Evolutionary conservation across 2,797 vertebrate genomes (phyloP), one percentile per base, ranked within the genome.

Genomic region (Vipera ursinii): DNA sequence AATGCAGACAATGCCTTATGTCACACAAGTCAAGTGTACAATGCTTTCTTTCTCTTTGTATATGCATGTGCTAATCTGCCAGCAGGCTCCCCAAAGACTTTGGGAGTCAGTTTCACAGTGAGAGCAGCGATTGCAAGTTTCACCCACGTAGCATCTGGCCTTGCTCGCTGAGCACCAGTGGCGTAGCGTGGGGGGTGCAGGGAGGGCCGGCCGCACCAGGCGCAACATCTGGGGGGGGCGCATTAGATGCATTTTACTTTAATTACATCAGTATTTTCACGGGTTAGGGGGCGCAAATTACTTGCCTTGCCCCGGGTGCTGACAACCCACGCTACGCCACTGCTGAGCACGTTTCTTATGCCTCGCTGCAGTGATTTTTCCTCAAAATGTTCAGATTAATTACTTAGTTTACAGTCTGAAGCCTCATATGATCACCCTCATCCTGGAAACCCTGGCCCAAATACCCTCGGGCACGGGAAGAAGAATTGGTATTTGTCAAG

Each of bases 1-100:
- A 44, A 28, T 0, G 93, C 96, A 32, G 53, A 87, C 93, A 12
- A 94, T 89, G 51, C 96, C 94, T 96, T 95, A 95, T 94, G 94
- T 95, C 88, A 87, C 60, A 86, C 59, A 93, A 73, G 92, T 92
- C 94, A 94, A 92, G 93, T 95, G 28, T 38, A 15, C 56, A 57
- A 56, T 82, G 85, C 38, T 55, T 26, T 59, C n/a, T 65, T 51
- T 56, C 13, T 24, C n/a, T 55, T 2, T 22, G 28, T 85, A 22
- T 63, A 6, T 51, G 6, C 17, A 60, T 14, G 12, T 56, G 44
- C 15, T 56, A 59, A 92, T 10, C 38, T 73, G 9, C 56, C 55
- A 32, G 4, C 87, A 89, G 22, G 3, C 57, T 61, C 69, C 44
- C 20, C 69, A 60, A 60, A n/a, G 1, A 12, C 55, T 24, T 38